Percentiles rank a stretch among this genome's conserved stretches.
Conservation (phyloP, 2,113 vertebrate species). For the Phalacrocorax pelagicus region DNA sequence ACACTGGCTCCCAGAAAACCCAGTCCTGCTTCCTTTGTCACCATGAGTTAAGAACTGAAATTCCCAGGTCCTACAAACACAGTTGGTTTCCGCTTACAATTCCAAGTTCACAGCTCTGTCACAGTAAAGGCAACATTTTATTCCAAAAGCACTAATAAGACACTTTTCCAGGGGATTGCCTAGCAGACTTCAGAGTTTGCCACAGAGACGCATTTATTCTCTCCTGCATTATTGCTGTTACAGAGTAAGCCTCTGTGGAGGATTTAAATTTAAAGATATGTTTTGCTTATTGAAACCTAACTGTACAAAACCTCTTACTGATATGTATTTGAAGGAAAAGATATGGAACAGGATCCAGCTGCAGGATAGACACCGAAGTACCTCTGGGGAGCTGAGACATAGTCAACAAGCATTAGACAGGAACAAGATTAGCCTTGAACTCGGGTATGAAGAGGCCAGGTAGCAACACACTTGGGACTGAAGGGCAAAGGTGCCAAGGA, state of each 20-base stretch:
- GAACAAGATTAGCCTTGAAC: not conserved
- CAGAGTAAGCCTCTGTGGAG: not conserved
- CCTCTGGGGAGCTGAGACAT: not conserved
- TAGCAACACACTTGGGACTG: not conserved
- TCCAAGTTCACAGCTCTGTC: not conserved
- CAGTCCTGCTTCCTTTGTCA: not conserved
- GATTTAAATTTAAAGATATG: not conserved
- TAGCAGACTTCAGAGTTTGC: not conserved
- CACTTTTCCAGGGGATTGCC: not conserved
- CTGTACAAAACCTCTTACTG: not conserved
- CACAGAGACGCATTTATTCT: not conserved
- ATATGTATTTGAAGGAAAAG: not conserved
- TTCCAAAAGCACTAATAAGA: not conserved
- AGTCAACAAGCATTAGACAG: not conserved
- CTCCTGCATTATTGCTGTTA: not conserved
- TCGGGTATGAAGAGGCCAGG: not conserved
- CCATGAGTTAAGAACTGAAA: not conserved
- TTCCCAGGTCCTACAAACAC: not conserved
- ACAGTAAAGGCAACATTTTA: not conserved
- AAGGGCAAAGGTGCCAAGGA: not conserved
- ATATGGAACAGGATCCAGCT: not conserved
- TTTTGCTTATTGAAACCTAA: not conserved
- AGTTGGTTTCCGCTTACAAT: not conserved
- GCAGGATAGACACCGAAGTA: not conserved
- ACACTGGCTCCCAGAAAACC: not conserved